phyloP scores from a whole-genome alignment of 2,888 invertebrate genomes.

The Leucoma salicis region DNA sequence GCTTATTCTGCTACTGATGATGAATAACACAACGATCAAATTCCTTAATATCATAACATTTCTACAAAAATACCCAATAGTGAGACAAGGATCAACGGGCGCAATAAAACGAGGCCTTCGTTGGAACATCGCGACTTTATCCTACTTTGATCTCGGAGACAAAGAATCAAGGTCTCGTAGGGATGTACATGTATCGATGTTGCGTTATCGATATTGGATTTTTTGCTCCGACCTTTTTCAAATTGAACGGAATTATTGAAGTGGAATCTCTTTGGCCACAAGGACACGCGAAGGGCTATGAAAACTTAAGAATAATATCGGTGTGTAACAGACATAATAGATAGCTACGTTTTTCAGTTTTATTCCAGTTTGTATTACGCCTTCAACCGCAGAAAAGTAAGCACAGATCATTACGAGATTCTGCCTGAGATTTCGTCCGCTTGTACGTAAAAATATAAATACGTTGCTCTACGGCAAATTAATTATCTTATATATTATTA shows the following conservation, averaged over 20 bases:
- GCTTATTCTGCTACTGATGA: too few species aligned
- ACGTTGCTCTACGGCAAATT: too few species aligned
- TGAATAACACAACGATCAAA: neutral
- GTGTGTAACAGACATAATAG: too few species aligned
- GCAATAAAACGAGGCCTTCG: constrained; percentile 30
- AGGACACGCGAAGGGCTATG: too few species aligned
- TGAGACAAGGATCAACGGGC: constrained; percentile 21
- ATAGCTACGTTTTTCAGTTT: too few species aligned
- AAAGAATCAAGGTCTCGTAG: constrained; percentile 27
- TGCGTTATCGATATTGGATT: neutral
- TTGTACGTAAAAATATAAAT: too few species aligned
- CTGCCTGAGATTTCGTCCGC: too few species aligned
- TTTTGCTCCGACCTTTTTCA: neutral
- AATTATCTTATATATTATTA: too few species aligned
- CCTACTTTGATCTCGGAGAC: constrained; percentile 34
- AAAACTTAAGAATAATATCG: too few species aligned
- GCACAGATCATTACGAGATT: too few species aligned
- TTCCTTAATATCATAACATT: neutral
- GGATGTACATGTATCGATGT: constrained; percentile 15
- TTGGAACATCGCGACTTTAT: constrained; percentile 30
- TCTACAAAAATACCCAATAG: constrained; percentile 21
- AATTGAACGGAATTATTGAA: neutral
- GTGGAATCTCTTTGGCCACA: neutral
- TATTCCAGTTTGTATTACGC: too few species aligned
- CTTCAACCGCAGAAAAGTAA: too few species aligned